These are phyloP conservation scores for Limosa lapponica DNA, from an alignment of 2,797 vertebrate species.

Conservation along the genomic window DNA sequence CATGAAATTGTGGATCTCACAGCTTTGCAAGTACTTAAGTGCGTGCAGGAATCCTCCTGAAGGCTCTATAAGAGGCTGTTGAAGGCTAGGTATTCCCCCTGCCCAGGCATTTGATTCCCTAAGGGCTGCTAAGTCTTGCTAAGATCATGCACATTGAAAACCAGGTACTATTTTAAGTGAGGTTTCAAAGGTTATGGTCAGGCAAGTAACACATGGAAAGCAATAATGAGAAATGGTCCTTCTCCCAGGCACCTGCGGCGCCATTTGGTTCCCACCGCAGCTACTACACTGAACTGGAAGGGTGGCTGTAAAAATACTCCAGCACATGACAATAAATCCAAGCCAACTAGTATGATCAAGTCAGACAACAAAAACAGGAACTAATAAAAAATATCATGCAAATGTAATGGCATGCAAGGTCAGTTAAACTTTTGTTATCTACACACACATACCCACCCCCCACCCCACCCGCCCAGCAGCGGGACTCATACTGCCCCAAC, in stretches of 20 bases:
- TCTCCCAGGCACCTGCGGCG: not conserved
- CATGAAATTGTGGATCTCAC: not conserved
- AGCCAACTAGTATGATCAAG: not conserved
- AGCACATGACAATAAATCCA: not conserved
- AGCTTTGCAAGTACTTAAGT: not conserved
- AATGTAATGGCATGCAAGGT: conserved; percentile 39
- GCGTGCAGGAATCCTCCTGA: not conserved
- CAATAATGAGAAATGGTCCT: not conserved
- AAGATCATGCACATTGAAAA: accelerated
- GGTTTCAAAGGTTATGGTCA: not conserved
- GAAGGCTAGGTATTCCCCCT: not conserved
- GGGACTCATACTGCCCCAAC: not conserved
- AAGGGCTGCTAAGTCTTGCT: not conserved
- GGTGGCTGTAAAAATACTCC: not conserved
- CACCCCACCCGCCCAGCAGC: not conserved
- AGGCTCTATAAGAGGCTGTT: not conserved
- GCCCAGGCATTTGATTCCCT: not conserved
- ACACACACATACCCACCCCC: not conserved
- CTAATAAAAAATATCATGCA: not conserved
- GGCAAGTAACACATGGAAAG: not conserved
- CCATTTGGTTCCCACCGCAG: not conserved
- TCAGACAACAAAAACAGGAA: not conserved
- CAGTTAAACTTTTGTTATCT: conserved; percentile 39
- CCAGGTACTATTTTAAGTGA: not conserved
- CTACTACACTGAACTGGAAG: not conserved